Percentiles rank a stretch among this genome's conserved stretches.
Evolutionary conservation across 2,888 invertebrate genomes (phyloP).

Genomic region (Euspilapteryx auroguttella): DNA sequence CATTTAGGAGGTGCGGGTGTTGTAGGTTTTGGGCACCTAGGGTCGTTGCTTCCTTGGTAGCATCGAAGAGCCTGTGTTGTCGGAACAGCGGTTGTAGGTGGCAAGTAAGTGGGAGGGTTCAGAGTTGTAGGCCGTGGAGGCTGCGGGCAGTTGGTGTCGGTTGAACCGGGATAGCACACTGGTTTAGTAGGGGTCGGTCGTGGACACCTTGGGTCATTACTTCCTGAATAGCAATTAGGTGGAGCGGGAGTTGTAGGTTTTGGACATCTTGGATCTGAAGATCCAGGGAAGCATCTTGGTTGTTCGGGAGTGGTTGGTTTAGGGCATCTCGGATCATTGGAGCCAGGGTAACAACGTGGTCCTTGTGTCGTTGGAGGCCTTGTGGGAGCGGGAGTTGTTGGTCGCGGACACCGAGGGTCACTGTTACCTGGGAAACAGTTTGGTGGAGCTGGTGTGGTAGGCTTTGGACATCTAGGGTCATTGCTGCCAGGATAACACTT

Average conservation of each 20-base stretch:
- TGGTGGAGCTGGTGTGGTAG: slow-evolving; percentile 13
- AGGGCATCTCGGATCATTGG: slow-evolving; percentile 23
- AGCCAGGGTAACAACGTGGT: slow-evolving; percentile 20
- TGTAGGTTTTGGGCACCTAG: slow-evolving; percentile 18
- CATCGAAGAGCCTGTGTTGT: not conserved
- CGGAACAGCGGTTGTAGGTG: slow-evolving; percentile 8
- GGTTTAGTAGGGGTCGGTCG: slow-evolving; percentile 11
- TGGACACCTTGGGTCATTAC: slow-evolving; percentile 16
- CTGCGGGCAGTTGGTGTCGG: slow-evolving; percentile 16
- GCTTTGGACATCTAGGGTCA: slow-evolving; percentile 19
- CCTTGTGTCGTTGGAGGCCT: slow-evolving; percentile 6
- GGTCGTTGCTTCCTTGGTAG: slow-evolving; percentile 17
- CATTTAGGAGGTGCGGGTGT: not conserved
- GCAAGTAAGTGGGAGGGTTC: slow-evolving; percentile 12
- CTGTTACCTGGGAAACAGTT: slow-evolving; percentile 12
- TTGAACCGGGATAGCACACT: slow-evolving; percentile 16
- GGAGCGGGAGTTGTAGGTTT: slow-evolving; percentile 9
- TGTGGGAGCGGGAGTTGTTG: slow-evolving; percentile 9
- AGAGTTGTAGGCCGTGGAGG: slow-evolving; percentile 9
- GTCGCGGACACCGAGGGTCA: slow-evolving; percentile 21
- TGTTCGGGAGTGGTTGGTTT: slow-evolving; percentile 11
- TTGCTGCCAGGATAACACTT: slow-evolving; percentile 15
- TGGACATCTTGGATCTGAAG: slow-evolving; percentile 10
- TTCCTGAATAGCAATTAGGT: slow-evolving; percentile 12
- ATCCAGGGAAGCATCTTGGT: slow-evolving; percentile 11